Conservation (phyloP, 2,797 vertebrate species). For the Neostethus bicornis region DNA sequence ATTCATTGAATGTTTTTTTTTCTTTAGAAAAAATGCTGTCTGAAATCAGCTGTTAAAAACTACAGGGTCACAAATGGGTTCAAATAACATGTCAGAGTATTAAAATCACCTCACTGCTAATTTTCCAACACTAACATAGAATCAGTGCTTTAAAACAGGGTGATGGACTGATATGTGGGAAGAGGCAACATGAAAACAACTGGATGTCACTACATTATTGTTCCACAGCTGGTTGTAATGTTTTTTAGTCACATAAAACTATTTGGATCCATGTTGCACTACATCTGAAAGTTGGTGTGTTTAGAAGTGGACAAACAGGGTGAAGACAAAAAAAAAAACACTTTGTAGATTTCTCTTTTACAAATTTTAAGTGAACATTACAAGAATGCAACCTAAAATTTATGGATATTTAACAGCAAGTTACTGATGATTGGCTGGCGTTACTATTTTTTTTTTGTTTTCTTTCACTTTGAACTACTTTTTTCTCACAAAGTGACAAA, state of each 20-base stretch:
- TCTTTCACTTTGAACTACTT: slow-evolving; percentile 19
- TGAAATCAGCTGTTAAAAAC: slow-evolving; percentile 18
- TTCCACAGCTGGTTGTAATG: slow-evolving; percentile 39
- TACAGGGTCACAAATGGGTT: slow-evolving; percentile 37
- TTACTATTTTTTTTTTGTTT: slow-evolving; percentile 9
- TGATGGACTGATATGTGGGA: slow-evolving; percentile 31
- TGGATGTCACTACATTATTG: slow-evolving; percentile 23
- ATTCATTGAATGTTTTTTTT: slow-evolving; percentile 2
- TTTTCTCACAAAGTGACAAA: slow-evolving; percentile 20
- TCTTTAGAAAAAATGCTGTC: slow-evolving; percentile 12
- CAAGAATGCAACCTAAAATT: slow-evolving; percentile 13
- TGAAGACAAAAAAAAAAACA: slow-evolving; percentile 38
- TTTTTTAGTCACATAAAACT: slow-evolving; percentile 38
- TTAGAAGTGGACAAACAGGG: slow-evolving; percentile 51
- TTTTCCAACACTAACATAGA: slow-evolving; percentile 33
- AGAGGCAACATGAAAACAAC: slow-evolving; percentile 23
- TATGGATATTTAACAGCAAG: slow-evolving; percentile 23
- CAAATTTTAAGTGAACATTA: slow-evolving; percentile 33
- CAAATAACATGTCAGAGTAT: slow-evolving; percentile 5
- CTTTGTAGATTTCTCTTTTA: slow-evolving; percentile 32
- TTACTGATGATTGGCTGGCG: slow-evolving; percentile 9
- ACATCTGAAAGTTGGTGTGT: slow-evolving; percentile 42
- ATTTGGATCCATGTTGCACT: slow-evolving; percentile 60
- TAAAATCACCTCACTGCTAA: slow-evolving; percentile 18
- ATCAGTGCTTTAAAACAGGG: slow-evolving; percentile 35